A percentile compares a stretch with the other conserved stretches of the same genome.
Conservation (phyloP, 2,888 invertebrate species). For the Leptogaster cylindrica region DNA sequence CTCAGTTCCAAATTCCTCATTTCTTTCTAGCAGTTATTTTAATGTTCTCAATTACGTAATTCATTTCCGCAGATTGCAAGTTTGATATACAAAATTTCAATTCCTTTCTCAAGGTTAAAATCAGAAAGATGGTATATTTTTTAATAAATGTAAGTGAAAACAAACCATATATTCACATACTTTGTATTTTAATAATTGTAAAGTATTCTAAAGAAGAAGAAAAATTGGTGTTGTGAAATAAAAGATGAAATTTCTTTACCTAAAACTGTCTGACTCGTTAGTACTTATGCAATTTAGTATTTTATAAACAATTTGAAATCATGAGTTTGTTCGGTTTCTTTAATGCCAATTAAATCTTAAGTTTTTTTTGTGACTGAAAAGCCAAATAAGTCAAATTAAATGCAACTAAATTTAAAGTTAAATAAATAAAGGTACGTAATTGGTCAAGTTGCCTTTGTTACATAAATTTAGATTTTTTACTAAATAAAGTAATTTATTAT, state of each 20-base stretch:
- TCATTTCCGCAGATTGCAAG: background rate
- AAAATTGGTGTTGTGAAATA: slow-evolving; percentile 24
- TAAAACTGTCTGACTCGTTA: slow-evolving; percentile 31
- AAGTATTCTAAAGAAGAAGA: slow-evolving; percentile 1
- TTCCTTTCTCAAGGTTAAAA: background rate
- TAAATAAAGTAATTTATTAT: background rate
- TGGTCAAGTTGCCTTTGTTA: slow-evolving; percentile 27
- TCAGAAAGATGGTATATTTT: slow-evolving; percentile 22
- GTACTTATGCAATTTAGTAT: background rate
- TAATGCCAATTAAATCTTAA: slow-evolving; percentile 14
- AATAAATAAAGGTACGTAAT: no score
- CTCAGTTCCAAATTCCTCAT: no score
- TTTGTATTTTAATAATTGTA: slow-evolving; percentile 21
- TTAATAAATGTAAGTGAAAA: background rate
- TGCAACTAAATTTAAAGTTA: background rate
- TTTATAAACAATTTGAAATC: background rate
- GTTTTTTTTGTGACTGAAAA: no score
- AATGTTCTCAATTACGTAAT: no score
- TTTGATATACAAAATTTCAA: slow-evolving; percentile 7
- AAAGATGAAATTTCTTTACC: slow-evolving; percentile 9
- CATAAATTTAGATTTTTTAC: background rate
- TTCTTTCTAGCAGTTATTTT: no score
- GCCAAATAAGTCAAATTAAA: background rate
- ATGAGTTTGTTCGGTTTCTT: background rate
- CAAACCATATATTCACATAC: slow-evolving; percentile 14